These are phyloP conservation scores for Hoplostethus mediterraneus DNA, from an alignment of 2,797 vertebrate genomes.

Conservation along the genomic window DNA sequence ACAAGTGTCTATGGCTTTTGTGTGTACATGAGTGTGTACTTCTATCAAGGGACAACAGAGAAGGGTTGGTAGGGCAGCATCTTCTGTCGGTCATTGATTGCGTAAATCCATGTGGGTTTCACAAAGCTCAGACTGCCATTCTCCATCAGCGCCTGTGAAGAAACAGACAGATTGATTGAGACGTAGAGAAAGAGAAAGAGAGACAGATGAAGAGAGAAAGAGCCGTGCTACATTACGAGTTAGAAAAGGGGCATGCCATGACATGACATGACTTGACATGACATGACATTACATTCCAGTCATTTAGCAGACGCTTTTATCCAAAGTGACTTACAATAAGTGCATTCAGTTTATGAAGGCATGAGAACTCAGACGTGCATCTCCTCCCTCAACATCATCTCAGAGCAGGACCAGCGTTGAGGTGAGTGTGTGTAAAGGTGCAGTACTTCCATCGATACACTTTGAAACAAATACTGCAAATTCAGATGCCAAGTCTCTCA, in stretches of 20 bases:
- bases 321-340: too few relatives aligned
- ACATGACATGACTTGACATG: too few relatives aligned
- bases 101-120: slow-evolving; percentile 91
- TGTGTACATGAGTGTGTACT: not conserved
- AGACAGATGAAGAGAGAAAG: not conserved
- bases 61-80: slow-evolving; percentile 91
- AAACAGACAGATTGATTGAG: slow-evolving; percentile 7
- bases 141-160: slow-evolving; percentile 89
- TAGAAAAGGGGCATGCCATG: not conserved
- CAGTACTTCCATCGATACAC: too few relatives aligned
- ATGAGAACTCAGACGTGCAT: too few relatives aligned
- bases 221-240: not conserved
- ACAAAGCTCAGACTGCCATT: slow-evolving; percentile 91
- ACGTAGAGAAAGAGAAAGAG: not conserved
- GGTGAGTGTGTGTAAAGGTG: not conserved
- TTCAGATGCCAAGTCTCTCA: slow-evolving; percentile 8
- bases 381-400: too few relatives aligned
- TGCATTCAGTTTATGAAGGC: too few relatives aligned
- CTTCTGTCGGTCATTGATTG: slow-evolving; percentile 89
- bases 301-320: too few relatives aligned
- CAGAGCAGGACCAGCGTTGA: too few relatives aligned
- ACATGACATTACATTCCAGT: too few relatives aligned
- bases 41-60: slow-evolving; percentile 86
- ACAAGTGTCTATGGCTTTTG: slow-evolving; percentile 44
- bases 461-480: not conserved